Evolutionary conservation across 1,140 invertebrate species (phyloP), one percentile per base, ranked within the genome.

Genomic region (Anthonomus grandis): DNA sequence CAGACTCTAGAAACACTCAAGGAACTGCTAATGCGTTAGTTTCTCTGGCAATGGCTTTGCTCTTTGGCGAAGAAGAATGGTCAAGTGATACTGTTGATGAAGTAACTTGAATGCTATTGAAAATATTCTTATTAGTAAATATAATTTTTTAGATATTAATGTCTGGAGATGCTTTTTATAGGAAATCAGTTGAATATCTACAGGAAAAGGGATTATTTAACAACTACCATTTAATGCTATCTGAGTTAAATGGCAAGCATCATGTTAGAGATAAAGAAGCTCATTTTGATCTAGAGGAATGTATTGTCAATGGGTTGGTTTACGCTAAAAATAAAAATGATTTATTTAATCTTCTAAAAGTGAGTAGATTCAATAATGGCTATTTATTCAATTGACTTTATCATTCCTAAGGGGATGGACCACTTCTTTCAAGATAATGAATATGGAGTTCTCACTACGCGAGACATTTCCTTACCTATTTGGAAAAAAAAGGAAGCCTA

Each of bases 21-120:
- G 76, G 77, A 39, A 78, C 78, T 3, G 77, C 79, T 0, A 73
- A 66, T 1, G 72, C 75, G 1, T 71, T 75, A 3, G 73, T 79
- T 1, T 73, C 77, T 0, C 67, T 79, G 60, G 69, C 74, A 0
- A 66, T 63, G 31, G 25, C 42, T 42, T 67, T 75, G 22, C 52
- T 79, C 4, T 45, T 73, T 1, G 65, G 70, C 2, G 66, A 75
- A 0, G 57, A 65, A 4, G 62, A 70, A 0, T 79, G 78, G 77
- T 76, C 73, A 1, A 39, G 62, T 2, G 71, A 74, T 2, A 74
- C 76, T 39, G 57, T 80, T 1, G 77, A 79, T 56, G 74, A 78
- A 64, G 77, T 78, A 59, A 17, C 19, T 8, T 41, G n/a, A n/a
- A n/a, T 46, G 15, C 3, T 6, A 25, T 25, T 47, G 0, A 42